Conservation (phyloP, 2,797 vertebrate genomes). For the Lepidocolaptes lacrymiger region DNA sequence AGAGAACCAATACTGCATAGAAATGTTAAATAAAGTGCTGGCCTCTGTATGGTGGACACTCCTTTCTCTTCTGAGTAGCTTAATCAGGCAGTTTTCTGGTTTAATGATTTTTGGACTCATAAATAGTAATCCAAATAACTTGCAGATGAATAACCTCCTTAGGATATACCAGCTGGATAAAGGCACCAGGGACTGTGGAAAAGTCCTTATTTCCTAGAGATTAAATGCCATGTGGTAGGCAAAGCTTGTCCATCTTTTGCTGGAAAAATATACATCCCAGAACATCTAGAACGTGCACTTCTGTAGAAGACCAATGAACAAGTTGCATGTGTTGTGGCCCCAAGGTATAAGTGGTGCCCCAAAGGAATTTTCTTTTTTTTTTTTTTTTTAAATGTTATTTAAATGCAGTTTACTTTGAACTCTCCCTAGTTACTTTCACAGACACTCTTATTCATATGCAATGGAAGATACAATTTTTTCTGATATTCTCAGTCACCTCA, state of each 20-base stretch:
- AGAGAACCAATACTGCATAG: background rate
- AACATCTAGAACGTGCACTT: background rate
- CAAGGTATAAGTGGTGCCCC: background rate
- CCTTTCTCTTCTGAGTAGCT: background rate
- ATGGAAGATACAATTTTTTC: background rate
- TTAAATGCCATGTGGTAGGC: background rate
- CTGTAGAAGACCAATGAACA: background rate
- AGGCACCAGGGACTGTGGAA: background rate
- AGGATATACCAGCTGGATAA: background rate
- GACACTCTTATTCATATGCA: background rate
- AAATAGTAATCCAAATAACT: background rate
- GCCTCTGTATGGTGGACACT: accelerated
- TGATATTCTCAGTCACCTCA: background rate
- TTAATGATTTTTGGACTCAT: background rate
- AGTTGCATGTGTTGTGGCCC: background rate
- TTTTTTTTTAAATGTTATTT: background rate
- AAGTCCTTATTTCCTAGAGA: background rate
- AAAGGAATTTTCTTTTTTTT: background rate
- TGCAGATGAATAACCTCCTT: background rate
- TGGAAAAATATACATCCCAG: background rate
- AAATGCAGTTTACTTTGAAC: background rate
- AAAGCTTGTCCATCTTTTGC: background rate
- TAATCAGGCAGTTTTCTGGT: background rate
- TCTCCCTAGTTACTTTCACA: background rate
- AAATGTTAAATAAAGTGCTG: background rate